Base-by-base conservation (phyloP, 2,797 vertebrate species). In the Enteromius anoplus region DNA sequence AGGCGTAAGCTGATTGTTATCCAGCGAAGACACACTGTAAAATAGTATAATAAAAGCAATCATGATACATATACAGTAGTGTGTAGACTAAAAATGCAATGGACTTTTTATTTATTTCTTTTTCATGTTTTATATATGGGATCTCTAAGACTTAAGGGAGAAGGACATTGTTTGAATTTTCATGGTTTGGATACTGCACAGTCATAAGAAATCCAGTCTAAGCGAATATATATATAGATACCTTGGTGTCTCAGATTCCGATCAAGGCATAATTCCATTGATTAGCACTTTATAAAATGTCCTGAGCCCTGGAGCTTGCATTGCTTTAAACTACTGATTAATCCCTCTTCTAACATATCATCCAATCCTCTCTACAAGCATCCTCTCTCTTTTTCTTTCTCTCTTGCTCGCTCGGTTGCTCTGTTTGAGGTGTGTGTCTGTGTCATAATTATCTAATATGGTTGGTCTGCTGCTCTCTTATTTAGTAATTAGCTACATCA, bases 371-470 rank as follows among this genome's bases (percentile, higher is more conserved):
- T 17, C 7, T 23, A 62, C 37, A 70, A 71, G 11, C 62, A 64
- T 7, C 45, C 60, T 62, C 81, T 42, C 60, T 75, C 37, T 60
- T 64, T 69, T 60, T 60, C 60, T 60, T 70, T 65, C 58, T 72
- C 14, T 73, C 69, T 17, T 26, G 5, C 73, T 19, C 55, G 14
- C 12, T 34, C 58, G 5, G 19, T 40, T 7, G 9, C 11, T 92
- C 88, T 82, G 90, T 93, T 94, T 93, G 91, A 96, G 93, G 90
- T 96, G 90, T 91, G 92, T 94, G 92, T 93, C 91, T 93, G 95
- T 95, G 90, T 96, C 95, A 95, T 97, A 97, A 97, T 97, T 96
- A 97, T 96, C 96, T 96, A 96, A 97, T 92, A 95, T 94, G 95
- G 94, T 92, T 88, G 95, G 94, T 95, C 95, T 95, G 95, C 94